These are phyloP conservation scores for Octomys mimax DNA, from an alignment of 2,797 vertebrate species.

Conservation along the genomic window DNA sequence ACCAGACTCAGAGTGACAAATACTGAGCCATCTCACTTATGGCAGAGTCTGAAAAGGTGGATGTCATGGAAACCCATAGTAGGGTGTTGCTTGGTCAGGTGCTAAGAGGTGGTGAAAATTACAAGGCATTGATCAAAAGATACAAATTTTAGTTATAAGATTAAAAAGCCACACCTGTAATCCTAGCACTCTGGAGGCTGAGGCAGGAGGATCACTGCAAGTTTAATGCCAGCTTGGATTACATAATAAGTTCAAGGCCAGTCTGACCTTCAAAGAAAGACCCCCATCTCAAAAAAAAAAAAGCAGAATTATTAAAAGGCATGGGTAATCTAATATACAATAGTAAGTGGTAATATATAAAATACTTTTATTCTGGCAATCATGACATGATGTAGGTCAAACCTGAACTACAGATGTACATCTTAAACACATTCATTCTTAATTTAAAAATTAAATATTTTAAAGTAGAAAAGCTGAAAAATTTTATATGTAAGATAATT, in stretches of 20 bases:
- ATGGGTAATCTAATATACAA: not conserved
- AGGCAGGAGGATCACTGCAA: too few species aligned
- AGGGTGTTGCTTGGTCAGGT: not conserved
- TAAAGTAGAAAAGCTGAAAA: not conserved
- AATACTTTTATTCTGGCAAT: not conserved
- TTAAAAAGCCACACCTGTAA: not conserved
- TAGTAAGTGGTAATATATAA: not conserved
- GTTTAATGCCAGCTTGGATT: too few species aligned
- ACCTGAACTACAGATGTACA: not conserved
- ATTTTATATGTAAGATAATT: not conserved
- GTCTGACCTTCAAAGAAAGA: too few species aligned
- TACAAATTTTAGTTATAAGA: not conserved
- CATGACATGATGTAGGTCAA: not conserved
- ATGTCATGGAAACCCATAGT: not conserved
- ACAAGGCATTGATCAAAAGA: not conserved
- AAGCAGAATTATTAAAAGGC: not conserved
- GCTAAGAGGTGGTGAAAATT: fast-evolving
- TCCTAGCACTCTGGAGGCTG: too few species aligned
- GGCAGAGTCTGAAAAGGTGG: not conserved
- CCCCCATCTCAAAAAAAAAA: too few species aligned
- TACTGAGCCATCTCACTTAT: not conserved
- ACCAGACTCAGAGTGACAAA: not conserved
- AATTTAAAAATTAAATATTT: not conserved
- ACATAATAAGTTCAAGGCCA: too few species aligned
- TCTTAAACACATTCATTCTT: not conserved